Base-by-base conservation (phyloP, 2,888 invertebrate genomes). In the Chromoteleia sp. region DNA sequence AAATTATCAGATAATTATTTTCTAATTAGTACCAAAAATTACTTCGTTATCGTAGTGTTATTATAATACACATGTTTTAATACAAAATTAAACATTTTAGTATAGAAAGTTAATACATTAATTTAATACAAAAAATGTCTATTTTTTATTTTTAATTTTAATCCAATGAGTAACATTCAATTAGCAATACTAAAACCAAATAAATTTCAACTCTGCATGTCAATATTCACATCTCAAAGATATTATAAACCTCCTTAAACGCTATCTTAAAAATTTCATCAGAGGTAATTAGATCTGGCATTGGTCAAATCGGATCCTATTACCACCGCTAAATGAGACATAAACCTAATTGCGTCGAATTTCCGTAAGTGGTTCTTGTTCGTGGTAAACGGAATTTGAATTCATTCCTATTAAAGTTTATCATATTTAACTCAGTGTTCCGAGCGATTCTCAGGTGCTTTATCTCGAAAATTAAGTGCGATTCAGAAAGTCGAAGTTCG, bases 291-390 rank as follows among this genome's bases (percentile, higher is more conserved):
- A 63, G 33, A 48, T 39, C n/a, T 3, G 21, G 25, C 33, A 19
- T 29, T 45, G 41, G 56, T 68, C 33, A 45, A 68, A 29, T 43
- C 12, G 25, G 43, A 41, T 52, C 48, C 73, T 6, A 33, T 41
- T 52, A 52, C 29, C 25, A 21, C 25, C 17, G 39, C 14, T 59
- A 30, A 52, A 52, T 33, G 30, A 41, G 25, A 41, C 33, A 52
- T 50, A 30, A 63, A 73, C 21, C 52, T 61, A 73, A 73, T 73
- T 73, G 61, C 41, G 19, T 54, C 52, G 21, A 63, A 61, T 73
- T 61, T 43, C 2, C 15, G 41, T 33, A 71, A 71, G 61, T 36
- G 52, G 19, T 41, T 59, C 59, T 71, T 52, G 58, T 39, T 59
- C 39, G 41, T n/a, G 41, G 71, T 19, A 33, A 59, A 19, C 6